Percentiles rank a stretch among this genome's conserved stretches.
Evolutionary conservation across 2,888 invertebrate species (phyloP).

Genomic region (Acleris literana): DNA sequence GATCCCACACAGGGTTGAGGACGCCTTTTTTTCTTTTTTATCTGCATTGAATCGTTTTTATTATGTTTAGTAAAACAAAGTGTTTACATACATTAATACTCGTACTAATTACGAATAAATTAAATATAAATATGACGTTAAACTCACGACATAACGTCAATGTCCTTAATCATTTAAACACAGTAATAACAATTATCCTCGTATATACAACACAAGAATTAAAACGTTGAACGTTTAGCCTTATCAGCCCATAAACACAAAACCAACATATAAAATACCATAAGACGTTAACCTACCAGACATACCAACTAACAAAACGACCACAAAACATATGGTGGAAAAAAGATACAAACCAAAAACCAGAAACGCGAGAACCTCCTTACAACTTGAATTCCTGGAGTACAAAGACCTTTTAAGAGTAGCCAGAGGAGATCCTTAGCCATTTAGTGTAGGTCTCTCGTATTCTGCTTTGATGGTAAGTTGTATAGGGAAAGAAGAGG

Average conservation of each 20-base stretch:
- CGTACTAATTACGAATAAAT: no score
- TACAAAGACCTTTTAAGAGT: conserved; percentile 56
- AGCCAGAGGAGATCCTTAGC: conserved; percentile 47
- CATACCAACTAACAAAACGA: conserved; percentile 76
- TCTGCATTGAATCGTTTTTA: no score
- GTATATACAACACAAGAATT: conserved; percentile 20
- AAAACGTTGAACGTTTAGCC: conserved; percentile 27
- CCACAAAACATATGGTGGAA: conserved; percentile 78
- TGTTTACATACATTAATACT: no score
- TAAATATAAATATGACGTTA: not conserved
- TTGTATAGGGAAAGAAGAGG: conserved; percentile 41
- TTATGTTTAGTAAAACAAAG: no score
- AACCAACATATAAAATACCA: conserved; percentile 61
- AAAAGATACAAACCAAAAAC: conserved; percentile 66
- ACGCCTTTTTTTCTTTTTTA: no score
- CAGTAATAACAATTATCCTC: conserved; percentile 23
- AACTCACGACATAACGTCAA: conserved; percentile 1
- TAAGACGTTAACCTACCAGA: conserved; percentile 68
- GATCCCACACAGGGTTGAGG: no score
- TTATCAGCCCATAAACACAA: conserved; percentile 34
- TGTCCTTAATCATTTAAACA: conserved; percentile 10
- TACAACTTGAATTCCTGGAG: conserved; percentile 62
- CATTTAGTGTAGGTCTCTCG: conserved; percentile 52
- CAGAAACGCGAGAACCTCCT: conserved; percentile 55
- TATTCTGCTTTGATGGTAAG: conserved; percentile 42